Evolutionary conservation across 2,888 invertebrate genomes (phyloP).

Genomic region (Chalcosyrphus nemorum): DNA sequence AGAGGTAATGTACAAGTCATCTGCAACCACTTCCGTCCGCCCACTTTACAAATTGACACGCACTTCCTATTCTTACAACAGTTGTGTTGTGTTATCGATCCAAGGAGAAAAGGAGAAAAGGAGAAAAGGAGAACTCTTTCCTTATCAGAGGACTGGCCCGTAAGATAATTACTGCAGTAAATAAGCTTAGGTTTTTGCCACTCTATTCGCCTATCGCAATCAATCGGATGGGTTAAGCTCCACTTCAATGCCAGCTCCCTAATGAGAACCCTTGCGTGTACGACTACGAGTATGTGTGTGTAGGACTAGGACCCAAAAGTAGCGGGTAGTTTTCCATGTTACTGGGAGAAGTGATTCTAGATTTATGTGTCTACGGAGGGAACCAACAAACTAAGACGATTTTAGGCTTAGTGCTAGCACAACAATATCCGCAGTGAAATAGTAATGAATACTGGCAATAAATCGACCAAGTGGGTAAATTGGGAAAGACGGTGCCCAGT

Average conservation of each 20-base stretch:
- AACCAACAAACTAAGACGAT: slow-evolving; percentile 69
- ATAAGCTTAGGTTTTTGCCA: slow-evolving; percentile 58
- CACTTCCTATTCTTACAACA: not conserved
- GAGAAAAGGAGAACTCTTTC: no score
- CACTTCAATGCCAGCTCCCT: slow-evolving; percentile 49
- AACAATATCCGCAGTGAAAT: slow-evolving; percentile 64
- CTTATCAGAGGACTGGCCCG: slow-evolving; percentile 42
- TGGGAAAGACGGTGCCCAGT: slow-evolving; percentile 28
- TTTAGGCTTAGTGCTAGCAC: slow-evolving; percentile 69
- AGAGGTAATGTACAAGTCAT: not conserved
- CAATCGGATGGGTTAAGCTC: slow-evolving; percentile 61
- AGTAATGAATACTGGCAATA: slow-evolving; percentile 68
- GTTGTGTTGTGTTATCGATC: not conserved
- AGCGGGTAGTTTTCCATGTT: slow-evolving; percentile 26
- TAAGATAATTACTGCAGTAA: slow-evolving; percentile 66
- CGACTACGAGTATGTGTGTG: not conserved
- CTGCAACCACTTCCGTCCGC: not conserved
- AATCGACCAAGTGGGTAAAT: slow-evolving; percentile 63
- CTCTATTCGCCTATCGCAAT: slow-evolving; percentile 54
- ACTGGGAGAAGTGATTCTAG: slow-evolving; percentile 54
- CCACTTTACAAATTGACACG: slow-evolving; percentile 16
- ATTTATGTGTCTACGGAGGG: slow-evolving; percentile 65
- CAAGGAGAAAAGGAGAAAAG: no score
- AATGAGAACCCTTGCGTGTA: slow-evolving; percentile 40
- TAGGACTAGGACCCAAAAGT: not conserved